These are phyloP conservation scores for Melanotaenia trifasciata DNA, from an alignment of 2,797 vertebrate species.

Conservation along the genomic window DNA sequence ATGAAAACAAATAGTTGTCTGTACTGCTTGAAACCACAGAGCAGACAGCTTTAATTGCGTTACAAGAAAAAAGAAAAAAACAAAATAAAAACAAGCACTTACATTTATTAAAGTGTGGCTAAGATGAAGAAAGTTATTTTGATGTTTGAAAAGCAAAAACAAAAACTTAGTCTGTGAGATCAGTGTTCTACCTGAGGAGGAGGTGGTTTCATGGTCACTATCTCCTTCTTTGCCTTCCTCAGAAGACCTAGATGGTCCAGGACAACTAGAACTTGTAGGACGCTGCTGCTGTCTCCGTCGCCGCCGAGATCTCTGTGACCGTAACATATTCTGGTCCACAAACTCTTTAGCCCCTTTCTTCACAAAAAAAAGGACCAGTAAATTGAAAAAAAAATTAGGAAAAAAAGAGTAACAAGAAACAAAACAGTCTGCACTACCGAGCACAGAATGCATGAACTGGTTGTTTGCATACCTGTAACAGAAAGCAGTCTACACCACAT, in stretches of 20 bases:
- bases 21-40: background rate
- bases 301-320: slow-evolving; percentile 89
- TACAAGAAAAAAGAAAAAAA: background rate
- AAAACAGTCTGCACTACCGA: background rate
- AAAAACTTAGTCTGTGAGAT: background rate
- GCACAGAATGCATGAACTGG: background rate
- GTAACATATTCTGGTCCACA: slow-evolving; percentile 90
- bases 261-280: slow-evolving; percentile 83
- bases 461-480: slow-evolving; percentile 88
- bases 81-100: background rate
- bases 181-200: slow-evolving; percentile 74
- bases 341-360: slow-evolving; percentile 99
- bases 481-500: slow-evolving; percentile 93
- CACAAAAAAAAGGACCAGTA: slow-evolving; percentile 22
- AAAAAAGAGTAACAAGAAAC: background rate
- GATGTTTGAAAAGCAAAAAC: background rate
- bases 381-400: too few species aligned
- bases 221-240: slow-evolving; percentile 90
- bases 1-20: slow-evolving; percentile 19
- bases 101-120: background rate
- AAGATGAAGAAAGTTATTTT: background rate
- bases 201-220: slow-evolving; percentile 95
- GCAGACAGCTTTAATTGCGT: background rate
- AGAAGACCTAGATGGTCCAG: slow-evolving; percentile 81
- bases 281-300: slow-evolving; percentile 87